These are phyloP conservation scores for Leptinotarsa juncta DNA, from an alignment of 2,888 invertebrate genomes.

Conservation along the genomic window DNA sequence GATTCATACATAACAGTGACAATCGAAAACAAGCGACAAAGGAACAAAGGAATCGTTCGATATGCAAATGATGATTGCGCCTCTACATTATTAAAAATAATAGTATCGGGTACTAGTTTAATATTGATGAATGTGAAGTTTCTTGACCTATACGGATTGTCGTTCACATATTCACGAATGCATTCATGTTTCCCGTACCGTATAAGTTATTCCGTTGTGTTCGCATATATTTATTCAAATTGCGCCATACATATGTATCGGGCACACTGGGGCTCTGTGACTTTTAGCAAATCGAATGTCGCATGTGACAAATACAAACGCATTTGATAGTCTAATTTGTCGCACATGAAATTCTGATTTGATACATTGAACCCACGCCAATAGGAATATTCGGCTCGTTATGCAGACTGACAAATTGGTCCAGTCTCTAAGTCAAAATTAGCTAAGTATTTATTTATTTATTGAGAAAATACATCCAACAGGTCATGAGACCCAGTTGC, in stretches of 20 bases:
- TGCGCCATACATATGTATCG: slow-evolving; percentile 12
- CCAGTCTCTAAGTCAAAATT: too few species aligned
- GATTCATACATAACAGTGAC: background rate
- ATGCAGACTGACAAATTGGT: background rate
- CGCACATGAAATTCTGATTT: background rate
- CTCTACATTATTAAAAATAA: slow-evolving; percentile 6
- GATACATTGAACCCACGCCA: background rate
- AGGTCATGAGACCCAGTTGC: too few species aligned
- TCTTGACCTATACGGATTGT: slow-evolving; percentile 6
- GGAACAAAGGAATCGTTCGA: slow-evolving; percentile 7
- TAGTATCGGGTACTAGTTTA: slow-evolving; percentile 9
- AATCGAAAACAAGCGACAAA: background rate
- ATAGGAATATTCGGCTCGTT: slow-evolving; percentile 1
- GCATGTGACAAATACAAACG: background rate
- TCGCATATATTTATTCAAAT: slow-evolving; percentile 15
- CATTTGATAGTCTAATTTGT: slow-evolving; percentile 10
- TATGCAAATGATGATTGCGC: background rate
- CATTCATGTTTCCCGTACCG: slow-evolving; percentile 15
- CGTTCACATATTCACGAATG: slow-evolving; percentile 8
- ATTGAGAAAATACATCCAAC: too few species aligned
- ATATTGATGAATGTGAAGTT: slow-evolving; percentile 19
- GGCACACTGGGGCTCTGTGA: slow-evolving; percentile 17
- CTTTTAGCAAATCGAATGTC: slow-evolving; percentile 10
- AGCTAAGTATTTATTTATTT: too few species aligned
- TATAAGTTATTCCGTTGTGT: slow-evolving; percentile 8